Percentiles rank a stretch among this genome's conserved stretches.
Evolutionary conservation across 2,888 invertebrate species (phyloP).

Genomic region (Xestia rhomboidea): DNA sequence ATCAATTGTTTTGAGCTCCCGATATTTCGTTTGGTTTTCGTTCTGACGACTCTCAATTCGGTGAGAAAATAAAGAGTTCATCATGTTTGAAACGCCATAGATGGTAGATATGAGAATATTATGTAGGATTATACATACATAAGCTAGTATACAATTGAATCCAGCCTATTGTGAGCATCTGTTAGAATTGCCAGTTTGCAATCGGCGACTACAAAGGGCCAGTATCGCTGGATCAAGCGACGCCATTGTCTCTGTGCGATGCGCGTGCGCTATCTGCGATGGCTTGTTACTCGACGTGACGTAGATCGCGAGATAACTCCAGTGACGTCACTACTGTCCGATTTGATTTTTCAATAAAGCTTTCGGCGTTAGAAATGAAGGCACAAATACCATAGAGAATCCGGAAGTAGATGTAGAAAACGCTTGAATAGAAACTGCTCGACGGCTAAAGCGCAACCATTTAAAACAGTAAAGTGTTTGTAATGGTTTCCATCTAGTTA

Average conservation of each 20-base stretch:
- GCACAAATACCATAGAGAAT: background rate
- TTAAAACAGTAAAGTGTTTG: constrained; percentile 4
- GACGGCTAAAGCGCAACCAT: constrained; percentile 3
- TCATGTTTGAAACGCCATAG: background rate
- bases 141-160: constrained; percentile 53
- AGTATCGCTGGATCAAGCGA: constrained; percentile 72
- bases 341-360: constrained; percentile 40
- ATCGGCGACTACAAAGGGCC: constrained; percentile 78
- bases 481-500: constrained; percentile 29
- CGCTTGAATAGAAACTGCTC: background rate
- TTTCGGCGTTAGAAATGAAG: constrained; percentile 22
- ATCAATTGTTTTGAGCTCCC: too few species aligned
- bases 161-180: constrained; percentile 65
- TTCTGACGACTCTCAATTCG: background rate
- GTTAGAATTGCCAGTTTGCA: constrained; percentile 63
- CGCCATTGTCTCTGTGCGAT: constrained; percentile 77
- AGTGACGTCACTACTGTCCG: constrained; percentile 71
- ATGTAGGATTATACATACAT: constrained; percentile 18
- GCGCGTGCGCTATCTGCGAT: constrained; percentile 85
- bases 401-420: background rate
- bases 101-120: constrained; percentile 21
- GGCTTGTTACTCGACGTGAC: constrained; percentile 79
- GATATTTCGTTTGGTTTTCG: too few species aligned
- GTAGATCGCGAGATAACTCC: constrained; percentile 79
- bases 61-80: background rate